Evolutionary conservation across 2,888 invertebrate species (phyloP).

Genomic region (Paralinhomoeus sp.): DNA sequence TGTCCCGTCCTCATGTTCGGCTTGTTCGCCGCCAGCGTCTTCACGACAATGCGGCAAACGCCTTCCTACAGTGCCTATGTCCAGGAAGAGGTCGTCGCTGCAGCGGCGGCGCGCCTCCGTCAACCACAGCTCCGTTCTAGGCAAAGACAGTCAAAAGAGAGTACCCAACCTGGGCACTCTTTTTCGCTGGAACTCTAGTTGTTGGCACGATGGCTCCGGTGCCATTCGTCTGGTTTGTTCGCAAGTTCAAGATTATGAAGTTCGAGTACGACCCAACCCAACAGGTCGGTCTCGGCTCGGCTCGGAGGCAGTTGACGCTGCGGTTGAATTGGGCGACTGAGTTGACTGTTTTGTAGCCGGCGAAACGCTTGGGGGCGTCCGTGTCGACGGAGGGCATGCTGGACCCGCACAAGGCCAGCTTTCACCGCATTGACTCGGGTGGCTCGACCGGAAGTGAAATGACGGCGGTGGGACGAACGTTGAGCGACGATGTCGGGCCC

Average conservation of each 20-base stretch:
- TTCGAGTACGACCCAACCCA: constrained; percentile 63
- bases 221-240: constrained; percentile 55
- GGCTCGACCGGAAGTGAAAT: too few relatives aligned
- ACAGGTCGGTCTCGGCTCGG: too few relatives aligned
- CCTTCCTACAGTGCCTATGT: constrained; percentile 15
- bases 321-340: too few relatives aligned
- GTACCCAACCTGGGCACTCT: constrained; percentile 22
- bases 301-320: too few relatives aligned
- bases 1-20: constrained; percentile 40
- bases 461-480: too few relatives aligned
- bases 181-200: constrained; percentile 17
- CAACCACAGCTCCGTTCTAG: not conserved
- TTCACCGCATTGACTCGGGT: too few relatives aligned
- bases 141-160: constrained; percentile 4
- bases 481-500: too few relatives aligned
- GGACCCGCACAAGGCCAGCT: too few relatives aligned
- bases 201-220: constrained; percentile 38
- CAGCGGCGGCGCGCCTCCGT: not conserved
- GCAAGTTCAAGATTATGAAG: constrained; percentile 65
- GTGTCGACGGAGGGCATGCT: too few relatives aligned
- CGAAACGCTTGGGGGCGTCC: too few relatives aligned
- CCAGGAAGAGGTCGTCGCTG: not conserved
- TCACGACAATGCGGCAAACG: constrained; percentile 14
- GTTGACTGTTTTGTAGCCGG: too few relatives aligned
- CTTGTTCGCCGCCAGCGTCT: constrained; percentile 14